phyloP scores from a whole-genome alignment of 2,113 vertebrate genomes.

The Megalops atlanticus region DNA sequence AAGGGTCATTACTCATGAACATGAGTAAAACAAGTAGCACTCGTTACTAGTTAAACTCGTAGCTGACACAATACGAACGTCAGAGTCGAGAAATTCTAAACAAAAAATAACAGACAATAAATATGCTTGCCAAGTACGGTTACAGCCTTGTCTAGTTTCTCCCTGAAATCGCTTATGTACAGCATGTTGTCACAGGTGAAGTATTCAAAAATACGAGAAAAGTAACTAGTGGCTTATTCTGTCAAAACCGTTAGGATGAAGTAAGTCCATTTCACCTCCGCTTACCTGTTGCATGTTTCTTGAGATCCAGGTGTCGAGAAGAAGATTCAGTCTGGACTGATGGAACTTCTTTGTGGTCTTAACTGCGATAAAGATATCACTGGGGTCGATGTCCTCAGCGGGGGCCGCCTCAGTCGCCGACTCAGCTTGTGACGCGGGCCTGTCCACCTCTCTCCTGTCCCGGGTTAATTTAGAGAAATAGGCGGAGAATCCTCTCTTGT shows the following conservation, averaged over 20 bases:
- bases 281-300: conserved; percentile 88
- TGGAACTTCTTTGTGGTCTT: conserved; percentile 99
- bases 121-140: background rate
- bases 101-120: no score
- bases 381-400: conserved; percentile 77
- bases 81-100: no score
- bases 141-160: no score
- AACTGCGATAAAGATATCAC: conserved; percentile 92
- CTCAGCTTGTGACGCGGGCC: conserved; percentile 41
- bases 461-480: conserved; percentile 85
- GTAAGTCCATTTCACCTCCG: background rate
- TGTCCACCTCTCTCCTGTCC: conserved; percentile 74
- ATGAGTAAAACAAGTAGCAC: no score
- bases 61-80: no score
- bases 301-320: conserved; percentile 95
- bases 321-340: conserved; percentile 83
- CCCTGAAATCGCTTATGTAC: no score
- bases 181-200: no score
- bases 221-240: no score
- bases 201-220: no score
- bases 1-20: no score
- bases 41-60: no score
- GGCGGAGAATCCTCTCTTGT: conserved; percentile 74
- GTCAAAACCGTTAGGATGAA: no score
- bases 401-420: conserved; percentile 56